Conservation (phyloP, 2,797 vertebrate species). For the Arctocebus calabarensis region DNA sequence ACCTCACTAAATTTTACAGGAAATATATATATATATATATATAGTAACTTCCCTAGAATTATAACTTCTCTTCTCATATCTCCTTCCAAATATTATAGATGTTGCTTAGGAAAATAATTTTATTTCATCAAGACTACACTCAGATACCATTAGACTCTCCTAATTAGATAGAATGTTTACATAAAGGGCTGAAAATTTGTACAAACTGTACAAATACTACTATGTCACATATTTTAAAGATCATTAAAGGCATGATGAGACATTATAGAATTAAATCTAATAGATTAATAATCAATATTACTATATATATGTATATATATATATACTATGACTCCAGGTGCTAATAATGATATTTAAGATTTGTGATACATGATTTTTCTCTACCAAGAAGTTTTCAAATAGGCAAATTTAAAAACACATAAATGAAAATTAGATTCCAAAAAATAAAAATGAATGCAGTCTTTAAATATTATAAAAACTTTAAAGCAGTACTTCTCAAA, state of each 20-base stretch:
- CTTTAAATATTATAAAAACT: background rate
- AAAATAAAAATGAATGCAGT: background rate
- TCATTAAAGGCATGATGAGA: background rate
- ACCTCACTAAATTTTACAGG: slow-evolving; percentile 49
- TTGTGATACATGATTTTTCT: background rate
- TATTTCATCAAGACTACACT: background rate
- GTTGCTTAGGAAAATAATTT: slow-evolving; percentile 4
- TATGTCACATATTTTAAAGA: background rate
- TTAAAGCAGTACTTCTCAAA: slow-evolving; percentile 1
- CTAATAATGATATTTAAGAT: background rate
- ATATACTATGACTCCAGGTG: background rate
- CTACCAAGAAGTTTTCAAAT: background rate
- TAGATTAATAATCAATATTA: background rate
- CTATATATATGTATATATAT: too few relatives aligned
- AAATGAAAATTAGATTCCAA: background rate
- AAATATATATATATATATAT: background rate
- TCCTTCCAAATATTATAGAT: slow-evolving; percentile 2
- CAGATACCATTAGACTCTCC: background rate
- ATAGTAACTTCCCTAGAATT: background rate
- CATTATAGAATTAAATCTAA: background rate
- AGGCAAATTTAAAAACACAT: background rate
- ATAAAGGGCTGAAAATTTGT: background rate
- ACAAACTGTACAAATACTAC: background rate
- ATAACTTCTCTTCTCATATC: slow-evolving; percentile 7
- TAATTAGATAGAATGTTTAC: background rate